Percentiles rank a stretch among this genome's conserved stretches.
Conservation (phyloP, 2,113 vertebrate genomes). For the Polypterus bichir region DNA sequence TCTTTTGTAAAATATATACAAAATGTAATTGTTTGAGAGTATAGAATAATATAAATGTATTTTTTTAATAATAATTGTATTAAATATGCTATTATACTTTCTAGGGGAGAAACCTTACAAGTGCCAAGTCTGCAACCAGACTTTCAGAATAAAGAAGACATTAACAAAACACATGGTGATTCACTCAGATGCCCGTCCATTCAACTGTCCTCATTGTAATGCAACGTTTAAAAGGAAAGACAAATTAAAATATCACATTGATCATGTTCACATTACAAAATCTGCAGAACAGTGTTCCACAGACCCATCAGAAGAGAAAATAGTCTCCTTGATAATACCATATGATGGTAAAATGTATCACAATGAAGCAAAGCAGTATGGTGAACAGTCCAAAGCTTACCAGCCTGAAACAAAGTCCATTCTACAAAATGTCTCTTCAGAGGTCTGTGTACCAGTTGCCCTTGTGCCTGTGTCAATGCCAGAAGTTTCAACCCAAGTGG, state of each 20-base stretch:
- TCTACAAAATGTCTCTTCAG: constrained; percentile 43
- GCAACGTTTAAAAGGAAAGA: constrained; percentile 93
- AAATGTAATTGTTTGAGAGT: too few species aligned
- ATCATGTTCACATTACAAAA: constrained; percentile 79
- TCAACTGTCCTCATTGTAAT: constrained; percentile 86
- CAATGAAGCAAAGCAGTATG: constrained; percentile 43
- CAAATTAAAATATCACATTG: constrained; percentile 92
- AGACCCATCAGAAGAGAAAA: constrained; percentile 49
- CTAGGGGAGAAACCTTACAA: constrained; percentile 90
- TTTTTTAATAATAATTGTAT: constrained; percentile 2
- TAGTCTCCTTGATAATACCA: constrained; percentile 39
- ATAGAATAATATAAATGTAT: too few species aligned
- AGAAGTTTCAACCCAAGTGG: constrained; percentile 33
- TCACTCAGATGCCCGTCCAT: constrained; percentile 89
- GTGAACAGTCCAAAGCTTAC: constrained; percentile 57
- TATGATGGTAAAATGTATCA: constrained; percentile 54
- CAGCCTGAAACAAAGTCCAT: constrained; percentile 48
- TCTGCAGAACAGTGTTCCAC: constrained; percentile 47
- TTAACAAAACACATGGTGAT: constrained; percentile 96
- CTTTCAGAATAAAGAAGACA: constrained; percentile 95
- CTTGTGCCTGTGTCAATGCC: constrained; percentile 67
- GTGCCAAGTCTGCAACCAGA: constrained; percentile 86
- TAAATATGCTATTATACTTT: constrained; percentile 6
- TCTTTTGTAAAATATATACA: too few species aligned
- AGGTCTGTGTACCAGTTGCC: constrained; percentile 67